These are phyloP conservation scores for Apamea crenata DNA, from an alignment of 2,888 invertebrate species.

Conservation along the genomic window DNA sequence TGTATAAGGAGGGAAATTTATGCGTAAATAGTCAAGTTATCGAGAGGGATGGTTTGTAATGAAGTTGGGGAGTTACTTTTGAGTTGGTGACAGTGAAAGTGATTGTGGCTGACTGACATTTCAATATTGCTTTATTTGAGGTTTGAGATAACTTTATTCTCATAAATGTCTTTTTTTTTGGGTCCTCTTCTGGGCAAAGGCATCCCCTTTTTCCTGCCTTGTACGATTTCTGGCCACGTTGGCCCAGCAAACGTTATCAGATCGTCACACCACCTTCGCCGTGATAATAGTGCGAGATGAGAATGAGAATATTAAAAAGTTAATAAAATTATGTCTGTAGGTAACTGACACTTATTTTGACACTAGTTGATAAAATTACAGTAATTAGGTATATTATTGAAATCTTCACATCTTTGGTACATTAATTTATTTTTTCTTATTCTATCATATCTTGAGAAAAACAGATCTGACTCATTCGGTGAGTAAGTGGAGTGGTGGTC, in stretches of 20 bases:
- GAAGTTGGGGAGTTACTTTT: conserved; percentile 19
- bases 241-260: neutral
- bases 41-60: conserved; percentile 22
- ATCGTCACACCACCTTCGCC: neutral
- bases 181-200: too few species aligned
- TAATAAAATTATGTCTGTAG: neutral
- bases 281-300: neutral
- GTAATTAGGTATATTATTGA: neutral
- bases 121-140: neutral
- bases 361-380: neutral
- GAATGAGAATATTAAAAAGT: neutral
- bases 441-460: too few species aligned
- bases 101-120: neutral
- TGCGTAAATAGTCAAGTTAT: conserved; percentile 65
- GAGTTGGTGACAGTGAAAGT: too few species aligned
- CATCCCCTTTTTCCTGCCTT: neutral
- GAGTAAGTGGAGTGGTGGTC: neutral
- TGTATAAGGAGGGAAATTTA: conserved; percentile 74
- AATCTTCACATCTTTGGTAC: neutral
- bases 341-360: neutral
- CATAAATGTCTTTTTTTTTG: neutral
- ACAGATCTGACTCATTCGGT: too few species aligned
- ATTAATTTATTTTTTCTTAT: too few species aligned
- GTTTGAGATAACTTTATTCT: neutral
- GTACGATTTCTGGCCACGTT: neutral